Conservation (phyloP, 2,888 invertebrate species). For the Pinctada fucata region DNA sequence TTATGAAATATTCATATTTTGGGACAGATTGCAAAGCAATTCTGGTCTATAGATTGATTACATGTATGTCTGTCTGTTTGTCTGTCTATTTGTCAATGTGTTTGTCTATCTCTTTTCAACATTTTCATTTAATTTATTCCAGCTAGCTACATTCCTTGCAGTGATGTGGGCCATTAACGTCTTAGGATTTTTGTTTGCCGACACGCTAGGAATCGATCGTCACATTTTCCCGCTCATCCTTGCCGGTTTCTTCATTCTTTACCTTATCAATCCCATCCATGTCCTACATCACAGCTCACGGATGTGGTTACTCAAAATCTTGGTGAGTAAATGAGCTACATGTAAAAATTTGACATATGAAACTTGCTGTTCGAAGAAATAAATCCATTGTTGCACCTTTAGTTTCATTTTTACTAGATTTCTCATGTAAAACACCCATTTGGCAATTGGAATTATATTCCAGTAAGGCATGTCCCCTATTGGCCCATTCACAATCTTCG, state of each 20-base stretch:
- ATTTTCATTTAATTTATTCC: too few species aligned
- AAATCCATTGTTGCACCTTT: too few species aligned
- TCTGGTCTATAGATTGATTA: too few species aligned
- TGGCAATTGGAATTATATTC: too few species aligned
- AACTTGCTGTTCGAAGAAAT: too few species aligned
- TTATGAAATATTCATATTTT: too few species aligned
- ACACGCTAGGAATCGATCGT: constrained; percentile 91
- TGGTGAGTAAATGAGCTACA: constrained; percentile 79
- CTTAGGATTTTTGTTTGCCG: constrained; percentile 88
- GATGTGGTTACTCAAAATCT: constrained; percentile 93
- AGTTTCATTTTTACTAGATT: background rate
- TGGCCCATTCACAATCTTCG: too few species aligned
- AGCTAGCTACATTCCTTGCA: constrained; percentile 87
- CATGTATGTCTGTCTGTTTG: too few species aligned
- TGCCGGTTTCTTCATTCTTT: constrained; percentile 85
- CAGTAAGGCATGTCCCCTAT: too few species aligned
- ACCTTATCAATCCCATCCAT: constrained; percentile 93
- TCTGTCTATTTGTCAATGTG: too few species aligned
- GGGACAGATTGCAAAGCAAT: too few species aligned
- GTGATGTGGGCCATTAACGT: constrained; percentile 96
- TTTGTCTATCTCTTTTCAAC: too few species aligned
- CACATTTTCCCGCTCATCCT: constrained; percentile 94
- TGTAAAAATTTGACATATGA: background rate
- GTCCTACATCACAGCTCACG: constrained; percentile 94
- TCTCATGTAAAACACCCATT: background rate